Base-by-base conservation (phyloP, 2,888 invertebrate species). In the Drosophila austrosaltans region DNA sequence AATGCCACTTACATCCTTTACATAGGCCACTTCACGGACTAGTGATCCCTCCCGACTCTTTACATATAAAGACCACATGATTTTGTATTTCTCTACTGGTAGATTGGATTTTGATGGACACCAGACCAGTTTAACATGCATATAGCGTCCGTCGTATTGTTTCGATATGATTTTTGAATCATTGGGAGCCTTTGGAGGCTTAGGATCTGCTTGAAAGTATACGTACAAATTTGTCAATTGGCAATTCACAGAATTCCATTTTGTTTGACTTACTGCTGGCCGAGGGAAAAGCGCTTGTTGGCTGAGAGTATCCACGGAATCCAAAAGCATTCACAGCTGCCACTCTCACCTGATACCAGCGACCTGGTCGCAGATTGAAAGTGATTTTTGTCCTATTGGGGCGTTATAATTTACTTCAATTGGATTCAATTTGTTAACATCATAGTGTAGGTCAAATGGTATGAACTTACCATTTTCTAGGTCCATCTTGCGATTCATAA, bases 321-420 rank as follows among this genome's bases (percentile, higher is more conserved):
- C 96, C 96, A 61, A 94, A 94, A 1, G 94, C 94, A 87, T 95
- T 96, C 2, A 96, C 94, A 0, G 96, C 95, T 0, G 96, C 96
- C 3, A 96, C 95, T n/a, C 96, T 93, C 87, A 96, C 96, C 78
- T 96, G 95, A 91, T 96, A 96, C 96, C 96, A 96, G 59, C 95
- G 94, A 3, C 96, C 96, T 0, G 95, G 95, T 85, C 90, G 89
- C 67, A 92, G 81, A 61, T 92, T 92, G 44, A 92, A 91, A n/a
- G 87, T 86, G 36, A 91, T 89, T 59, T 89, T 87, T 54, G 86
- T 92, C 78, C 92, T 92, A 70, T n/a, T 57, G 36, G 20, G 16
- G 53, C 40, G 22, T 28, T 10, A 56, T 56, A 20, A 36, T 36
- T 56, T 36, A 22, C 56, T 56, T 39, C 2, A n/a, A 8, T 54